Conservation (phyloP, 2,113 vertebrate genomes). For the Cromileptes altivelis region DNA sequence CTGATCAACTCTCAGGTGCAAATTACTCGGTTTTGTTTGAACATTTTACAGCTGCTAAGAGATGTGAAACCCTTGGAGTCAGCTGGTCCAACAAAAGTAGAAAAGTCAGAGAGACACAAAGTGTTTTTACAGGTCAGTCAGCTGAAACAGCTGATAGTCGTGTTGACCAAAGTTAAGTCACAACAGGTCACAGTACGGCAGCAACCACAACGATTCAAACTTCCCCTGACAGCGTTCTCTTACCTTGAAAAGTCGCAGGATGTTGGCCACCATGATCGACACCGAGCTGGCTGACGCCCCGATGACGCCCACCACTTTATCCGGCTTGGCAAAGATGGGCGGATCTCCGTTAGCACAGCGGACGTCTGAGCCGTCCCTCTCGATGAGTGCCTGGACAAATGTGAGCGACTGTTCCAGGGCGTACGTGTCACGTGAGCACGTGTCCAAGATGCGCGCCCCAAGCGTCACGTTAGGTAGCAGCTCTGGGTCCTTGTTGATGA, state of each 20-base stretch:
- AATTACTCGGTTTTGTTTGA: neutral
- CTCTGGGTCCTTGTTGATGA: constrained; percentile 97
- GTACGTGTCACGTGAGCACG: constrained; percentile 94
- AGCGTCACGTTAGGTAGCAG: constrained; percentile 95
- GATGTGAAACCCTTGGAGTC: neutral
- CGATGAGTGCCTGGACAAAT: constrained; percentile 96
- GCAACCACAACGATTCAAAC: neutral
- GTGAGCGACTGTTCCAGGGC: constrained; percentile 89
- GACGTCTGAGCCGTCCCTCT: constrained; percentile 93
- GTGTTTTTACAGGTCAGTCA: too few species aligned
- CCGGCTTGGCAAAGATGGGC: constrained; percentile 95
- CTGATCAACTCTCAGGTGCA: neutral
- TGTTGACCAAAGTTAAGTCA: neutral
- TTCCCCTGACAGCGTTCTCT: constrained; percentile 34
- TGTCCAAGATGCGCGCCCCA: constrained; percentile 95
- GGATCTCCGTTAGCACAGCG: constrained; percentile 95
- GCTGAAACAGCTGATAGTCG: too few species aligned
- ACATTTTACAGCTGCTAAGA: too few species aligned
- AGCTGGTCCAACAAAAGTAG: too few species aligned
- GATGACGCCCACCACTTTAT: constrained; percentile 97
- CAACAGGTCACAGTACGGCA: neutral
- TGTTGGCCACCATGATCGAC: constrained; percentile 99
- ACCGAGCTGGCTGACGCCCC: constrained; percentile 97
- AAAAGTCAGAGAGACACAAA: too few species aligned
- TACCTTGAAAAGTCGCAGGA: constrained; percentile 98